Base-by-base conservation (phyloP, 2,113 vertebrate species). In the Eidolon helvum region DNA sequence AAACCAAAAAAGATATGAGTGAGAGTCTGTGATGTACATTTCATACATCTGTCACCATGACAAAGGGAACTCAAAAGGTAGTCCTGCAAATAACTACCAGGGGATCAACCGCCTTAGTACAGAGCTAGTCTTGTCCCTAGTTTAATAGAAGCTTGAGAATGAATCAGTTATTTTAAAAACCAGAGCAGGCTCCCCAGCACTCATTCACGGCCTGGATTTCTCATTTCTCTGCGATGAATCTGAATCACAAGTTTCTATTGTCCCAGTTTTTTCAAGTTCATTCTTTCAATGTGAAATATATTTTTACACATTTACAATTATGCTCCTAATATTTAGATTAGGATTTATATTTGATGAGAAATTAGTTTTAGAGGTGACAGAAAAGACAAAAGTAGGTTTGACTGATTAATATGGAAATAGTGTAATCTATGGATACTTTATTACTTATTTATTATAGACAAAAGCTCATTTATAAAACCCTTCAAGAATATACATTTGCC, bases 221-320 rank as follows among this genome's bases (percentile, higher is more conserved):
- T 55, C 94, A 45, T 97, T 96, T 98, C 94, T 98, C 96, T 95
- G 97, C 92, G 96, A 86, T 89, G 80, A 97, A 97, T 98, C 94
- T 97, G 97, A 82, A 97, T 93, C 96, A 80, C 45, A 85, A 55
- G 35, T 77, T 93, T 94, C 97, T 77, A 92, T 48, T 40, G 48
- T 93, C 93, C 89, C 86, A 88, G 93, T 97, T 98, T 97, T 96
- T 85, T 33, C 53, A 97, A 97, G 61, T 97, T 97, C 95, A 95
- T 97, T 95, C 94, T 98, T 97, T 72, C 78, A 87, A 92, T 72
- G 95, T 85, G 71, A 98, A 97, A 97, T 96, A 83, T 5, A 95
- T 57, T 97, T 97, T 97, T 96, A 97, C 93, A 97, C 93, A 94
- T 98, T 65, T 33, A 83, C 40, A 97, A 97, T 96, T 98, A 95